These are phyloP conservation scores for Mycteria americana DNA, from an alignment of 2,797 vertebrate genomes.

Conservation along the genomic window DNA sequence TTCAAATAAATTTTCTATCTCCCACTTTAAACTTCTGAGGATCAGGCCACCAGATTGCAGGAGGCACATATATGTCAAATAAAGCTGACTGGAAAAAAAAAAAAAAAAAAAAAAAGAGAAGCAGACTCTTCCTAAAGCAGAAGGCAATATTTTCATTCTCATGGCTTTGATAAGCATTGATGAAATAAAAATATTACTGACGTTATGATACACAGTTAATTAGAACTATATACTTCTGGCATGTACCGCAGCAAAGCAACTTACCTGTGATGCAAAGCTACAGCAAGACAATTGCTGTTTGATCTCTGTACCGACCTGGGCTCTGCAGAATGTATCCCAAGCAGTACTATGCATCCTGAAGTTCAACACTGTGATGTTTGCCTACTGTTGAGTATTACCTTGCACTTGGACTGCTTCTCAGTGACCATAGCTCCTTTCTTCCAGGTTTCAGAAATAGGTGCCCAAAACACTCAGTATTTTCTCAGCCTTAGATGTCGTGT, in stretches of 20 bases:
- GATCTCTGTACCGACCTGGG: background rate
- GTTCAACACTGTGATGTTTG: background rate
- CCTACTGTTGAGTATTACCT: background rate
- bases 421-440: background rate
- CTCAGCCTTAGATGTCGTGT: background rate
- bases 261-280: background rate
- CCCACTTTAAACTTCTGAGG: background rate
- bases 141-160: background rate
- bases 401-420: background rate
- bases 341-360: background rate
- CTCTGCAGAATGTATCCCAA: background rate
- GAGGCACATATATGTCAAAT: background rate
- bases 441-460: background rate
- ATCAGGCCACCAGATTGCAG: background rate
- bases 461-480: background rate
- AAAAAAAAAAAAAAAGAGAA: too few relatives aligned
- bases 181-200: background rate
- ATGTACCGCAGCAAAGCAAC: background rate
- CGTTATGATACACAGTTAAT: background rate
- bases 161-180: background rate
- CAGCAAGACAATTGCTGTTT: background rate
- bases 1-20: background rate
- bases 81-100: background rate
- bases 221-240: background rate
- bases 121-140: background rate